These are phyloP conservation scores for Sebastiscus albofasciatus DNA, from an alignment of 2,797 vertebrate genomes.

Conservation along the genomic window DNA sequence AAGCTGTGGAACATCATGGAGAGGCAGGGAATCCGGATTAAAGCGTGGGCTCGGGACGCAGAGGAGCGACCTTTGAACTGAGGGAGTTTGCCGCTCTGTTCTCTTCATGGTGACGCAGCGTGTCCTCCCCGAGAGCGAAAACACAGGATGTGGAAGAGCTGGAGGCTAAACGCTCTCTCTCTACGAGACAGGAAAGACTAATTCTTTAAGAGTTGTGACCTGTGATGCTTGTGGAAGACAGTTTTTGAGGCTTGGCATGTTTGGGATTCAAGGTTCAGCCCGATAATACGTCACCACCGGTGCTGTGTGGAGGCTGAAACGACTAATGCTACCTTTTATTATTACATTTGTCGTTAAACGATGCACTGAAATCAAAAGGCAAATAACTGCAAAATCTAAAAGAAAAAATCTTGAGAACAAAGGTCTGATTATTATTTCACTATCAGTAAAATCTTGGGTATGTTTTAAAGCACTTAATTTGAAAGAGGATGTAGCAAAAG, in stretches of 20 bases:
- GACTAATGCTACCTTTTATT: slow-evolving; percentile 13
- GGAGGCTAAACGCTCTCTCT: background rate
- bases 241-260: slow-evolving; percentile 25
- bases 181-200: background rate
- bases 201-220: background rate
- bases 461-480: slow-evolving; percentile 32
- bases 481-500: slow-evolving; percentile 22
- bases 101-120: background rate
- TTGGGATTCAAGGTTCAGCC: slow-evolving; percentile 1
- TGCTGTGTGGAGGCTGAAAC: slow-evolving; percentile 19
- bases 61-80: slow-evolving; percentile 34
- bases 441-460: background rate
- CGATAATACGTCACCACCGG: background rate
- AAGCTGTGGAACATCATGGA: slow-evolving; percentile 99
- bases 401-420: background rate
- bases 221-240: background rate
- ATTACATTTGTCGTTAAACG: slow-evolving; percentile 5
- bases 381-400: slow-evolving; percentile 9
- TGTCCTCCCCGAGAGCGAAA: background rate
- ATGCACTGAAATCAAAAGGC: slow-evolving; percentile 17
- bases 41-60: slow-evolving; percentile 41
- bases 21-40: slow-evolving; percentile 91
- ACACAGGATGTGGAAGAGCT: slow-evolving; percentile 4
- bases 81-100: background rate
- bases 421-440: background rate